These are phyloP conservation scores for Pterois miles DNA, from an alignment of 2,797 vertebrate species.

Conservation along the genomic window DNA sequence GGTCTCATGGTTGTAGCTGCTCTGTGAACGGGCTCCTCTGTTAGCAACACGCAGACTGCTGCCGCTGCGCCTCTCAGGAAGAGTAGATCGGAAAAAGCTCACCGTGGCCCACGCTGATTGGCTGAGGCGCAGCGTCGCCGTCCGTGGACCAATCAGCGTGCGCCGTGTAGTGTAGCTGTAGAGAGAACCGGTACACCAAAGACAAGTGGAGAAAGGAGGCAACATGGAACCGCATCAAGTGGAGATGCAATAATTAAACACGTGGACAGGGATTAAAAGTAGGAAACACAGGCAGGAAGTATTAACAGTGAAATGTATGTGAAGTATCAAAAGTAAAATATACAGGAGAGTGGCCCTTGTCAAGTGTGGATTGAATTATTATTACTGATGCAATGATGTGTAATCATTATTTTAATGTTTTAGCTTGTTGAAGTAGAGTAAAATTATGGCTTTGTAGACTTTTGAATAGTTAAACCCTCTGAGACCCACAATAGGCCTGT, in stretches of 20 bases:
- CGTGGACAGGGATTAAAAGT: too few relatives aligned
- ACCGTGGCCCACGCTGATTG: constrained; percentile 87
- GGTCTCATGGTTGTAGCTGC: constrained; percentile 55
- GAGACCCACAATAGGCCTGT: too few relatives aligned
- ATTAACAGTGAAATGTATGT: background rate
- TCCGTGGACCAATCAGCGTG: constrained; percentile 80
- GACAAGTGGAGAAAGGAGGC: background rate
- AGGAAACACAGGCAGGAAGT: background rate
- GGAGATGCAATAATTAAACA: background rate
- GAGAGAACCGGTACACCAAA: background rate
- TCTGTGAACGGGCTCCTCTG: background rate
- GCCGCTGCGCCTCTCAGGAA: constrained; percentile 37
- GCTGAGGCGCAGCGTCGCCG: too few relatives aligned
- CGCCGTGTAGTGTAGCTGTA: constrained; percentile 80
- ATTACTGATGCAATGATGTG: background rate
- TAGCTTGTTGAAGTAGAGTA: too few relatives aligned
- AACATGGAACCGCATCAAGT: background rate
- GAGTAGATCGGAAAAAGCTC: constrained; percentile 60
- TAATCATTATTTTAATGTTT: background rate
- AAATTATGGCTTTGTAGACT: too few relatives aligned
- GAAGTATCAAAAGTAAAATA: background rate
- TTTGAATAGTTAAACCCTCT: too few relatives aligned
- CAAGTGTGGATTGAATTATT: background rate
- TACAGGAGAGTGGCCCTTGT: background rate
- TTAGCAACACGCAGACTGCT: constrained; percentile 17